Conservation (phyloP, 2,888 invertebrate genomes). For the Clivina fossor region DNA sequence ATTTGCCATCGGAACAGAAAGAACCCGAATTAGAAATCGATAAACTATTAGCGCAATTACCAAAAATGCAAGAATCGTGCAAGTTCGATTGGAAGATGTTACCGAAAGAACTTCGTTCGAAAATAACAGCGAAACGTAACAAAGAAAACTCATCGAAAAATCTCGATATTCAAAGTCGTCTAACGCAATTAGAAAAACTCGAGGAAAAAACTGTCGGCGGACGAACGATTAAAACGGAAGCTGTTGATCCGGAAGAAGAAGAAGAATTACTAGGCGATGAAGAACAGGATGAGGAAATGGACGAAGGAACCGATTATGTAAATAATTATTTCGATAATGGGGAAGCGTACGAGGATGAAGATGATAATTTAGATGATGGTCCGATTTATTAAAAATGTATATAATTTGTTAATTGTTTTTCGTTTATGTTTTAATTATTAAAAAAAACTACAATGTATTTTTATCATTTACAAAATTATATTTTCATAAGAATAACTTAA, state of each 20-base stretch:
- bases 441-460: too few relatives aligned
- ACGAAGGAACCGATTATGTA: constrained; percentile 85
- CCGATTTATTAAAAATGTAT: constrained; percentile 75
- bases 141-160: constrained; percentile 50
- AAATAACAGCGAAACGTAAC: constrained; percentile 50
- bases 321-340: constrained; percentile 89
- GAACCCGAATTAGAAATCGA: constrained; percentile 62
- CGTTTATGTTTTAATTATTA: too few relatives aligned
- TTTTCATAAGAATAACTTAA: background rate
- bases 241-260: constrained; percentile 57
- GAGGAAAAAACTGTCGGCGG: constrained; percentile 60
- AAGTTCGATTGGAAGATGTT: constrained; percentile 64
- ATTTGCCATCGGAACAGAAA: constrained; percentile 55
- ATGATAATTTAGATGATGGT: constrained; percentile 82
- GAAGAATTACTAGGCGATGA: constrained; percentile 64
- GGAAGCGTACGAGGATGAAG: constrained; percentile 83
- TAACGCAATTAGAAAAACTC: constrained; percentile 61
- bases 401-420: too few relatives aligned
- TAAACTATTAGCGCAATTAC: constrained; percentile 57
- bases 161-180: constrained; percentile 44
- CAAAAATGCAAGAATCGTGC: constrained; percentile 49
- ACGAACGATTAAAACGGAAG: constrained; percentile 53
- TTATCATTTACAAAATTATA: too few relatives aligned
- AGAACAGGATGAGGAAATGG: constrained; percentile 79
- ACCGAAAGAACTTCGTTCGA: constrained; percentile 65